These are phyloP conservation scores for Virgularia gustaviana DNA, from an alignment of 92 coral and sea anemone genomes.

Conservation along the genomic window DNA sequence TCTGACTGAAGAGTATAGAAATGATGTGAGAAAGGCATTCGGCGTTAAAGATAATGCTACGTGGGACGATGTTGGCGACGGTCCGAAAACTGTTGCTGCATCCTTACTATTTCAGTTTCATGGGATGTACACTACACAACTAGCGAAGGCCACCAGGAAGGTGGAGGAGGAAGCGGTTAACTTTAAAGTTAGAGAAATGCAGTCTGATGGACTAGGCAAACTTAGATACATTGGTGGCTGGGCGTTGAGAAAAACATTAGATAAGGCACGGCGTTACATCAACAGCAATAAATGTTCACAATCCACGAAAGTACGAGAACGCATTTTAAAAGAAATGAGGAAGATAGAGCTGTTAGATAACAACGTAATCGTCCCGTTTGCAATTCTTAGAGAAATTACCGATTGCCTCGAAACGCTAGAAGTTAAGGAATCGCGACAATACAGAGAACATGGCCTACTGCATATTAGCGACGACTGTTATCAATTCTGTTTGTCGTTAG, in stretches of 20 bases:
- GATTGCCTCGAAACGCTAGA: constrained; percentile 23
- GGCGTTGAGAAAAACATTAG: constrained; percentile 9
- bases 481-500: constrained; percentile 35
- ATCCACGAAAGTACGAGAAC: background rate
- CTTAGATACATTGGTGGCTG: constrained; percentile 33
- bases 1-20: background rate
- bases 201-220: constrained; percentile 23
- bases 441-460: constrained; percentile 48
- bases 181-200: constrained; percentile 17
- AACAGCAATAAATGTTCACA: constrained; percentile 10
- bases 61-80: background rate
- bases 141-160: background rate
- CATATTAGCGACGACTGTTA: constrained; percentile 48
- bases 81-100: background rate
- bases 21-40: background rate
- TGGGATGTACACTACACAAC: background rate
- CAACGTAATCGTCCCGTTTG: background rate
- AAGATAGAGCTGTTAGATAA: constrained; percentile 16
- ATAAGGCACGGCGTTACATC: constrained; percentile 3
- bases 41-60: background rate
- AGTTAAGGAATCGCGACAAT: constrained; percentile 53
- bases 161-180: background rate
- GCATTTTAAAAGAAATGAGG: background rate
- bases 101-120: background rate
- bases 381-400: background rate